Percentiles rank a stretch among this genome's conserved stretches.
These are phyloP conservation scores for Tinea pellionella DNA, from an alignment of 2,888 invertebrate genomes.

Conservation along the genomic window DNA sequence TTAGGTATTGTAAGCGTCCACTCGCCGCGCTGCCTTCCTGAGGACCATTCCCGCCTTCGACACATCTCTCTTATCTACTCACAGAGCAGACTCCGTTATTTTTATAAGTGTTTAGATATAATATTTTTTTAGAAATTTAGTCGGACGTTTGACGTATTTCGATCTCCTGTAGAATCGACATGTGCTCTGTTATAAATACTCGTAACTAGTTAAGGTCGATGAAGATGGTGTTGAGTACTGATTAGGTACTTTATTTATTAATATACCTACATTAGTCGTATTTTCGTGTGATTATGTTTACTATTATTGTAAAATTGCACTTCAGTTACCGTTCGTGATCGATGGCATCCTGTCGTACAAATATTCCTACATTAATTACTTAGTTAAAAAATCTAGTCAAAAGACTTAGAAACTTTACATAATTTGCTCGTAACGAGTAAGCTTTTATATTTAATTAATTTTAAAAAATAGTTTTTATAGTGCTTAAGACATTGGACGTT, in stretches of 20 bases:
- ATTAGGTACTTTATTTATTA: background rate
- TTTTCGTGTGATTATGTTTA: constrained; percentile 63
- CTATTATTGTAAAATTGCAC: constrained; percentile 63
- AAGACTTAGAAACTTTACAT: constrained; percentile 64
- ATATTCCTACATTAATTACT: constrained; percentile 69
- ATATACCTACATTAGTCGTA: constrained; percentile 25
- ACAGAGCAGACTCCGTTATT: constrained; percentile 61
- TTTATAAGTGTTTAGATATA: constrained; percentile 55
- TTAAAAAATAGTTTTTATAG: constrained; percentile 12
- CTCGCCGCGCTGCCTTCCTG: constrained; percentile 25
- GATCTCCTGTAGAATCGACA: constrained; percentile 65
- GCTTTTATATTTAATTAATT: constrained; percentile 47
- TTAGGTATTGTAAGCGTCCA: constrained; percentile 16
- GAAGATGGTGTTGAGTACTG: background rate
- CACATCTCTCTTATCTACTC: constrained; percentile 42
- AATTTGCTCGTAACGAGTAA: constrained; percentile 55
- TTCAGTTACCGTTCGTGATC: constrained; percentile 70
- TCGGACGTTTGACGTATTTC: constrained; percentile 48
- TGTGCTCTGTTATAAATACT: constrained; percentile 26
- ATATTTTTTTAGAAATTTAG: constrained; percentile 61
- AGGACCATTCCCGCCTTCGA: constrained; percentile 61
- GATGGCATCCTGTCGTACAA: constrained; percentile 70
- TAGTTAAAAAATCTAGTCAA: constrained; percentile 68
- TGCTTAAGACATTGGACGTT: constrained; percentile 11
- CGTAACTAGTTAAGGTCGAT: background rate